Evolutionary conservation across 2,113 vertebrate species (phyloP), one percentile per base, ranked within the genome.

Genomic region (Porphyrio hochstetteri): DNA sequence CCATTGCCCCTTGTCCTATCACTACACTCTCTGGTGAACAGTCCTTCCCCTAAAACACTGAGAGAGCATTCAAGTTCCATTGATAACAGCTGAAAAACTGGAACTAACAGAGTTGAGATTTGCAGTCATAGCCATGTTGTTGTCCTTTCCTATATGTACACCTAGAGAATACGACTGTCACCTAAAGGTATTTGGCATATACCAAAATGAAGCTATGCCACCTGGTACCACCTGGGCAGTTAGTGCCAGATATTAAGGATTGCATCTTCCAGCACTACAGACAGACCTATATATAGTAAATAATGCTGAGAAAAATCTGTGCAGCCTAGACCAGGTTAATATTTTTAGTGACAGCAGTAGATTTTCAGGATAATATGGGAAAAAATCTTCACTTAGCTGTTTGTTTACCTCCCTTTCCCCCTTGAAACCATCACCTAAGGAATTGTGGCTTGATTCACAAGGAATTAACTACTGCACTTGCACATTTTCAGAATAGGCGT

Each of bases 41-140:
- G 42, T 42, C 42, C 42, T 40, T 38, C 31, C 42, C 44, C 50
- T 70, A 55, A 78, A 79, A 65, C 16, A 38, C 18, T 14, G 44
- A 23, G n/a, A 40, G 1, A 82, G 9, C 24, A 23, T 68, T 57
- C 36, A 40, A 63, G 16, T 64, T 84, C 61, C 16, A 24, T 14
- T 35, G 42, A 44, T 40, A 59, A 64, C 9, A 1, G 2, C 19
- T 67, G 59, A 36, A 65, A 53, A 82, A 24, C 21, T 52, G 21
- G 61, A 90, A 75, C 8, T 10, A 27, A 18, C 28, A 42, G 56
- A 1, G 0, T 5, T 0, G 2, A 67, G 50, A 61, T 65, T 3
- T 89, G 20, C 67, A 61, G 40, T 35, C 0, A 4, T 2, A 67
- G 25, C 27, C 16, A 36, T 9, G 31, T 16, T 50, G 33, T 3